Percentiles rank a stretch among this genome's conserved stretches.
phyloP scores from a whole-genome alignment of 1,140 invertebrate genomes.

The Caerostris extrusa region DNA sequence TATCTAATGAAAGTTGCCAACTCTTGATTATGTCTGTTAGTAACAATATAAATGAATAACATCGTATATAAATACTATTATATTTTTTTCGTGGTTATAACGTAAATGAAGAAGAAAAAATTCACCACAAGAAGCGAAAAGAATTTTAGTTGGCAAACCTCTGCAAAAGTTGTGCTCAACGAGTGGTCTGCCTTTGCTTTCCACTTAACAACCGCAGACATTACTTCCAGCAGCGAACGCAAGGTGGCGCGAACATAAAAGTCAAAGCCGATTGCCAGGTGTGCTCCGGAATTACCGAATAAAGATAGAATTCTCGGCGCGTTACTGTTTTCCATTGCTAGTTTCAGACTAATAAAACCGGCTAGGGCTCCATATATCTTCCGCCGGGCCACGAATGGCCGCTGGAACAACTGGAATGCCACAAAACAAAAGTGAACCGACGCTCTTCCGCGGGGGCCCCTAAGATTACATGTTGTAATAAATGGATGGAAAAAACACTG shows the following conservation, averaged over 20 bases:
- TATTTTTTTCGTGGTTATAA: neutral
- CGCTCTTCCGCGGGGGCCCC: conserved; percentile 4
- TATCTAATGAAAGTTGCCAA: no score
- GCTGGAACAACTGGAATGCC: conserved; percentile 74
- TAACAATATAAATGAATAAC: neutral
- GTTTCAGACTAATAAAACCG: conserved; percentile 76
- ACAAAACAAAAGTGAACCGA: conserved; percentile 77
- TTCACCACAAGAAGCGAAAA: conserved; percentile 24
- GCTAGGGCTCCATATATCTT: conserved; percentile 72
- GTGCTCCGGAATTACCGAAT: conserved; percentile 73
- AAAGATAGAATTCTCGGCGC: conserved; percentile 77
- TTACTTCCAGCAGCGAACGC: conserved; percentile 77
- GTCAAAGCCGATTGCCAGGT: conserved; percentile 77
- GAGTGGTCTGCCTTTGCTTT: conserved; percentile 77
- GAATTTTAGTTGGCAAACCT: conserved; percentile 13
- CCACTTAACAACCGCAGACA: conserved; percentile 77
- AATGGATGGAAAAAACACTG: conserved; percentile 66
- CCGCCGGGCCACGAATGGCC: conserved; percentile 33
- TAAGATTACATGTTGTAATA: conserved; percentile 75
- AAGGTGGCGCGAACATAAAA: conserved; percentile 77
- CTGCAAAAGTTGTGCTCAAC: conserved; percentile 52
- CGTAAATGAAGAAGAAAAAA: neutral
- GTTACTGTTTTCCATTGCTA: conserved; percentile 76
- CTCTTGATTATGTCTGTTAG: no score
- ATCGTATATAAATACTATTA: neutral